A percentile compares a stretch with the other conserved stretches of the same genome.
phyloP scores from a whole-genome alignment of 2,888 invertebrate genomes.

The Cantharis rustica region DNA sequence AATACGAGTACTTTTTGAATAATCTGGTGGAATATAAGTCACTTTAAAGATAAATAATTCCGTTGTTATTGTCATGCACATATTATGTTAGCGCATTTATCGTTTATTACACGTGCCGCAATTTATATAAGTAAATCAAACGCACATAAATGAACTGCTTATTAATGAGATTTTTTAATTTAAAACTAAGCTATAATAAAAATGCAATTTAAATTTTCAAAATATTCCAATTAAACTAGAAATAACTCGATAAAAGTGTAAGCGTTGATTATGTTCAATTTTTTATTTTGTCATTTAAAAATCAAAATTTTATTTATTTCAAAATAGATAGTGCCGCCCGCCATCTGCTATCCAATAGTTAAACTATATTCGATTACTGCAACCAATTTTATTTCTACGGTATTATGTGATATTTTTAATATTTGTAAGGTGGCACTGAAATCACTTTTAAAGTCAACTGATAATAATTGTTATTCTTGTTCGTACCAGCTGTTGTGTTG shows the following conservation, averaged over 20 bases:
- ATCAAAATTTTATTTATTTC: not conserved
- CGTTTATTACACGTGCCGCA: not conserved
- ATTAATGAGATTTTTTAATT: not conserved
- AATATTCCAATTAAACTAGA: not conserved
- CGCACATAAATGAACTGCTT: not conserved
- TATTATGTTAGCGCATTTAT: not conserved
- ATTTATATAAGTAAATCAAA: not conserved
- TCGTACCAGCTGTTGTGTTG: constrained; percentile 12
- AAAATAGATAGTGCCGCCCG: not conserved
- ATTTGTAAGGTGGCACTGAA: not conserved
- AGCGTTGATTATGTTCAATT: not conserved
- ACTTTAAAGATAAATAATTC: not conserved
- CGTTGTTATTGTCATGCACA: not conserved
- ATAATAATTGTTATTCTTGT: not conserved
- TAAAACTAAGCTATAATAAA: not conserved
- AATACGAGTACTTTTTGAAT: not conserved
- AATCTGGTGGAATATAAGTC: not conserved
- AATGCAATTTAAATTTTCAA: not conserved
- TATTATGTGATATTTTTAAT: not conserved
- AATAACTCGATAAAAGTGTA: not conserved
- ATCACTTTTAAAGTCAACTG: not conserved
- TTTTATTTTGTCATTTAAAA: no score
- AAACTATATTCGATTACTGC: not conserved
- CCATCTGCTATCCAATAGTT: not conserved
- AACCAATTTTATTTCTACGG: not conserved